Evolutionary conservation across 1,140 invertebrate genomes (phyloP).

Genomic region (Melipona quadrifasciata): DNA sequence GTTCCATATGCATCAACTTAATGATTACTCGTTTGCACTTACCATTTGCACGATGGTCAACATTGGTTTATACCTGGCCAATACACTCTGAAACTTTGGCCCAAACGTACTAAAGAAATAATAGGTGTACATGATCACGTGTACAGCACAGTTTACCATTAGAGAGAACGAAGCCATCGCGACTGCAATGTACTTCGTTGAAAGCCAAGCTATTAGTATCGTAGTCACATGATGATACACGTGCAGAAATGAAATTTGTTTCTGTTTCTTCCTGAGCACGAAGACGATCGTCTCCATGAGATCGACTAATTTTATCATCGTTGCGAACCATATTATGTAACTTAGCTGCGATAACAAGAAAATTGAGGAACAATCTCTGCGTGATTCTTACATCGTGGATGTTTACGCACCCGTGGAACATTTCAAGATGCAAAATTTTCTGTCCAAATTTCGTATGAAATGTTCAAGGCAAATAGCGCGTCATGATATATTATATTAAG

Average conservation of each 20-base stretch:
- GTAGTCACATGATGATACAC: slow-evolving; percentile 87
- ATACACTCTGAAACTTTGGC: slow-evolving; percentile 61
- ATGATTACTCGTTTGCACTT: background rate
- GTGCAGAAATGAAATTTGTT: slow-evolving; percentile 86
- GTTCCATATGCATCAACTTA: too few relatives aligned
- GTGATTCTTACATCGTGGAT: too few relatives aligned
- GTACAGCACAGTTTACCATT: slow-evolving; percentile 69
- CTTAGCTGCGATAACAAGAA: background rate
- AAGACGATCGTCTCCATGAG: slow-evolving; percentile 83
- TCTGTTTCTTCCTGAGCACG: slow-evolving; percentile 86
- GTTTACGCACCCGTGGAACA: too few relatives aligned
- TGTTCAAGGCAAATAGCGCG: too few relatives aligned
- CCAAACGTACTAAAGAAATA: slow-evolving; percentile 71
- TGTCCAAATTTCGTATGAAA: too few relatives aligned
- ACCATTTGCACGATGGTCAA: slow-evolving; percentile 72
- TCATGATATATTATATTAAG: too few relatives aligned
- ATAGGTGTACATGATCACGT: slow-evolving; percentile 77
- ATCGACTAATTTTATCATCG: slow-evolving; percentile 74
- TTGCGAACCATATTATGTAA: background rate
- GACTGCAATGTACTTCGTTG: slow-evolving; percentile 42
- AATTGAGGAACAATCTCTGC: background rate
- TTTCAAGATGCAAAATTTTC: too few relatives aligned
- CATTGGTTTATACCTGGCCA: slow-evolving; percentile 61
- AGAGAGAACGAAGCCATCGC: slow-evolving; percentile 61
- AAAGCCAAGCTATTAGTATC: slow-evolving; percentile 78